Base-by-base conservation (phyloP, 2,888 invertebrate genomes). In the Scrobipalpa atriplicella region DNA sequence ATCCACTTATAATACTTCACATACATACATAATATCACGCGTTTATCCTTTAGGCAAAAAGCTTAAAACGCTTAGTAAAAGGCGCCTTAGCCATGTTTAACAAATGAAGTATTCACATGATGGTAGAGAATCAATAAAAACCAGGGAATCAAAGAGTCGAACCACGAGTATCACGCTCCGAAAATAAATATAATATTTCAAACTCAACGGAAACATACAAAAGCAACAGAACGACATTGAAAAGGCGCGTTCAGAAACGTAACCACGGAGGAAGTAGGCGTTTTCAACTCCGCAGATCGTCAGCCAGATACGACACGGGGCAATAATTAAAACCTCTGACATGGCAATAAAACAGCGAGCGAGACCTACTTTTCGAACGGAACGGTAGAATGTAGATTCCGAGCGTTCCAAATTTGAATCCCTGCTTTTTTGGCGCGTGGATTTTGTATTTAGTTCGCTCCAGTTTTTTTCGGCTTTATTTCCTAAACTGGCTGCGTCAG, bases 321-420 rank as follows among this genome's bases (percentile, higher is more conserved):
- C 68, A 79, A 82, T 83, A 84, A 85, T 85, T 85, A 85, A 84
- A 84, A 79, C 71, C 75, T 78, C 81, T 82, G 81, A 84, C 82
- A 75, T 76, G 75, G 81, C 81, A 74, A 78, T 80, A 81, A 75
- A 74, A 72, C 69, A 71, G 56, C 67, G n/a, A n/a, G n/a, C n/a
- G 66, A 65, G 67, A 67, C 67, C 72, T 72, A 72, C 70, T 69
- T 72, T 72, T 58, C 11, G 65, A 64, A 67, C 67, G 67, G 51
- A 56, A 51, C 56, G 67, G 66, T 21, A 38, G 58, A 63, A 69
- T 67, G 60, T 58, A 38, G 58, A 58, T 58, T 38, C 65, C 67
- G 61, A 41, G 69, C 67, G 67, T 60, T 63, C 66, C 60, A 29
- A 62, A 39, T 62, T 67, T 43, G 58, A 39, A 51, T 47, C 52